Evolutionary conservation across 2,888 invertebrate species (phyloP), one percentile per base, ranked within the genome.

Genomic region (Noctua janthina): DNA sequence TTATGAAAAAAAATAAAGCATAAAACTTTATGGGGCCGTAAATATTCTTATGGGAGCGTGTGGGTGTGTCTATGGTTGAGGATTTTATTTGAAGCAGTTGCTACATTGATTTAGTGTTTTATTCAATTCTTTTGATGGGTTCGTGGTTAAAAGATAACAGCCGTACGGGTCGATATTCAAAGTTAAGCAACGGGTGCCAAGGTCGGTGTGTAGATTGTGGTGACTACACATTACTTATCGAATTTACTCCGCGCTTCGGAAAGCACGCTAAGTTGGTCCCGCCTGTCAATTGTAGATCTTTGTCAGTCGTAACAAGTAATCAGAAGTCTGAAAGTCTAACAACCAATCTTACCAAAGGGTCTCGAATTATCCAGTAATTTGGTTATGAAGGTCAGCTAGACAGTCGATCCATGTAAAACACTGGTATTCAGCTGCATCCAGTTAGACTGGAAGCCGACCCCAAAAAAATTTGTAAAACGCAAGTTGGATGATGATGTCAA

Each of bases 21-120:
- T 83, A 49, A 83, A 73, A 69, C 8, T 82, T 82, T 78, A 82
- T 82, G 62, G 59, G 17, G 5, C 10, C 62, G 46, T 82, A 78
- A 82, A 83, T 83, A 62, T 79, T 78, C 17, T 69, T 43, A 83
- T 82, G 72, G 72, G 29, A 83, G 68, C 56, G 39, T 78, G 56
- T 83, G 82, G 82, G 82, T 23, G 83, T 83, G 79, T 69, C 79
- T 15, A 62, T 64, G 72, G 62, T 39, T 23, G 15, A 49, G 15
- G 54, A 39, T n/a, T 83, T 43, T 62, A 56, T 56, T 78, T 46
- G 29, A 11, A 29, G 10, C n/a, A 75, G 43, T 81, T 29, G 10
- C 17, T 51, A 54, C 23, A 43, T 51, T 68, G 43, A 20, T 80
- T 68, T 68, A 46, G 2, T 5, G 10, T 46, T 54, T 39, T 13